Conservation (phyloP, 2,888 invertebrate species). For the Argynnis bischoffii region DNA sequence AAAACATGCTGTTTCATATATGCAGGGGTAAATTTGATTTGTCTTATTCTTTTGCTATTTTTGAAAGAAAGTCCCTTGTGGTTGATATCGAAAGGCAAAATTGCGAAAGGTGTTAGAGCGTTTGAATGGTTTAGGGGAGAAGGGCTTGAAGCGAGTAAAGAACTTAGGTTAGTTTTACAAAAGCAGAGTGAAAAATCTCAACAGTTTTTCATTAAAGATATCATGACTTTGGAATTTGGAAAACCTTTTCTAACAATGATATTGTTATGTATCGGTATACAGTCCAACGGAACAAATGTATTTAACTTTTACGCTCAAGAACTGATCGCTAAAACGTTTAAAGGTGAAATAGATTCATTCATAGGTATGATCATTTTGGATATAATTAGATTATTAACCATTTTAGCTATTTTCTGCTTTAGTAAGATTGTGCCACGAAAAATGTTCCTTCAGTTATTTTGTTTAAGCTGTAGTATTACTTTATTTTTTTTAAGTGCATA, state of each 20-base stretch:
- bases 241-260: slow-evolving; percentile 51
- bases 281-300: slow-evolving; percentile 56
- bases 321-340: slow-evolving; percentile 53
- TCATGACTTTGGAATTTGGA: slow-evolving; percentile 45
- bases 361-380: slow-evolving; percentile 55
- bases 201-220: slow-evolving; percentile 42
- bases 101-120: slow-evolving; percentile 48
- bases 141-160: slow-evolving; percentile 48
- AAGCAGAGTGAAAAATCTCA: slow-evolving; percentile 44
- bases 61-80: slow-evolving; percentile 62
- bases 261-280: slow-evolving; percentile 49
- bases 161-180: slow-evolving; percentile 50
- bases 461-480: slow-evolving; percentile 44
- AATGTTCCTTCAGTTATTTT: slow-evolving; percentile 45
- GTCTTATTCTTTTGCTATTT: slow-evolving; percentile 46
- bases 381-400: slow-evolving; percentile 46
- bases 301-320: slow-evolving; percentile 55
- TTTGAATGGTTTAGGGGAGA: slow-evolving; percentile 55
- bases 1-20: slow-evolving; percentile 49
- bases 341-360: slow-evolving; percentile 50
- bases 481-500: slow-evolving; percentile 45
- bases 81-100: slow-evolving; percentile 55
- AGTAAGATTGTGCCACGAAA: slow-evolving; percentile 51
- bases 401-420: slow-evolving; percentile 45
- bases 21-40: slow-evolving; percentile 46